phyloP scores from a whole-genome alignment of 2,888 invertebrate genomes.

The Ectropis crepuscularia region DNA sequence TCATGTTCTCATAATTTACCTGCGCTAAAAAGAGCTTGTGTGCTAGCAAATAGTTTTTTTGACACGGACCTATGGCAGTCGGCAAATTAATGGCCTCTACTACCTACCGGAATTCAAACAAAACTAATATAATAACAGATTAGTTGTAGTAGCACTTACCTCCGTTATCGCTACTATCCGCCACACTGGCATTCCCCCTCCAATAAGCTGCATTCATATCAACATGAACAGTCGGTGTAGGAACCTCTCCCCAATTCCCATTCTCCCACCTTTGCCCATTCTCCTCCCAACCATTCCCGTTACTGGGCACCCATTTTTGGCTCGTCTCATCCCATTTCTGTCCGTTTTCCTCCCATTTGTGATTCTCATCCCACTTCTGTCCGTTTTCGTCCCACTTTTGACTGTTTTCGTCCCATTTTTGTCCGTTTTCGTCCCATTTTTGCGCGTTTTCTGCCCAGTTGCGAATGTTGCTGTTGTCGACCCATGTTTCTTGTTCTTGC shows the following conservation, averaged over 20 bases:
- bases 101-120: too few relatives aligned
- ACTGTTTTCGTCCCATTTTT: conserved; percentile 55
- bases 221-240: conserved; percentile 76
- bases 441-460: conserved; percentile 73
- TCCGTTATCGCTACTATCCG: conserved; percentile 81
- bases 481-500: conserved; percentile 70
- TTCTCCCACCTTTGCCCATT: conserved; percentile 65
- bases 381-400: conserved; percentile 63
- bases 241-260: conserved; percentile 73
- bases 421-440: conserved; percentile 60
- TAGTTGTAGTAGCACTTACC: conserved; percentile 51
- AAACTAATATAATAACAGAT: too few relatives aligned
- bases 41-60: too few relatives aligned
- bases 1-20: too few relatives aligned
- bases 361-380: conserved; percentile 58
- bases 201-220: conserved; percentile 76
- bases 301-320: conserved; percentile 54
- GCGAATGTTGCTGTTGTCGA: conserved; percentile 68
- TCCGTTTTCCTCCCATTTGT: conserved; percentile 53
- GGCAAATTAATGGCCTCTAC: too few relatives aligned
- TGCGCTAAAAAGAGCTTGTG: too few relatives aligned
- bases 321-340: conserved; percentile 55
- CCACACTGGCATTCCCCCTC: conserved; percentile 75
- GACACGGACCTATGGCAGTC: too few relatives aligned
- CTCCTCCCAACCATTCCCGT: conserved; percentile 66